Evolutionary conservation across 2,888 invertebrate species (phyloP).

Genomic region (Oscheius sp.): DNA sequence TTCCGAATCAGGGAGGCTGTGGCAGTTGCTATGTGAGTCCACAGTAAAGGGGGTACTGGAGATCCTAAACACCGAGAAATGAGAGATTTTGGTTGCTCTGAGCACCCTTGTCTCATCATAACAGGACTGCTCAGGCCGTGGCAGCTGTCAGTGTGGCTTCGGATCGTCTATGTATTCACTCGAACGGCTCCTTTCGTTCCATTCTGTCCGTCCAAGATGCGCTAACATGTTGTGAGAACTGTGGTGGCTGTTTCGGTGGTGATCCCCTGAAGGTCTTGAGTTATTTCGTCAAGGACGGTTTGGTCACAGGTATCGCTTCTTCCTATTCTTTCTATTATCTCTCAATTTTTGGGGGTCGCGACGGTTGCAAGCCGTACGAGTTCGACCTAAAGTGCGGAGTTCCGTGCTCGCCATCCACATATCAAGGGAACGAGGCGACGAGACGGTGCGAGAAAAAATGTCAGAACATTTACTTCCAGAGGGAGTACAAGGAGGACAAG

Average conservation of each 20-base stretch:
- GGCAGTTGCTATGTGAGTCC: constrained; percentile 70
- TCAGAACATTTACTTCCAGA: constrained; percentile 69
- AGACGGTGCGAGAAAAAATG: constrained; percentile 65
- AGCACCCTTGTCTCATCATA: too few relatives aligned
- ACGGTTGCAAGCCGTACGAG: constrained; percentile 71
- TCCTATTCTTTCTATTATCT: too few relatives aligned
- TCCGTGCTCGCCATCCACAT: constrained; percentile 70
- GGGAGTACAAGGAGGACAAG: constrained; percentile 69
- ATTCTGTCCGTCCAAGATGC: constrained; percentile 60
- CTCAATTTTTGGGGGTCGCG: constrained; percentile 59
- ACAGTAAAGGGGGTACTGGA: too few relatives aligned
- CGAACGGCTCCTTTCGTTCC: constrained; percentile 67
- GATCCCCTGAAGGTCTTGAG: constrained; percentile 71
- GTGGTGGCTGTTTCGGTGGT: constrained; percentile 72
- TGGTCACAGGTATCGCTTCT: constrained; percentile 59
- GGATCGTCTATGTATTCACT: constrained; percentile 71
- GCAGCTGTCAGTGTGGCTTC: constrained; percentile 72
- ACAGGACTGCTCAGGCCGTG: constrained; percentile 58
- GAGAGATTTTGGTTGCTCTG: neutral
- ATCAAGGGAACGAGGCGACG: constrained; percentile 64
- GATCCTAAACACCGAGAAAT: neutral
- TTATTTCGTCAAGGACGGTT: constrained; percentile 71
- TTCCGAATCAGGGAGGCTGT: constrained; percentile 73
- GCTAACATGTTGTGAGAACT: constrained; percentile 69
- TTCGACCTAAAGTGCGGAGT: constrained; percentile 67